Conservation (phyloP, 2,888 invertebrate species). For the Nymphalis c-album region DNA sequence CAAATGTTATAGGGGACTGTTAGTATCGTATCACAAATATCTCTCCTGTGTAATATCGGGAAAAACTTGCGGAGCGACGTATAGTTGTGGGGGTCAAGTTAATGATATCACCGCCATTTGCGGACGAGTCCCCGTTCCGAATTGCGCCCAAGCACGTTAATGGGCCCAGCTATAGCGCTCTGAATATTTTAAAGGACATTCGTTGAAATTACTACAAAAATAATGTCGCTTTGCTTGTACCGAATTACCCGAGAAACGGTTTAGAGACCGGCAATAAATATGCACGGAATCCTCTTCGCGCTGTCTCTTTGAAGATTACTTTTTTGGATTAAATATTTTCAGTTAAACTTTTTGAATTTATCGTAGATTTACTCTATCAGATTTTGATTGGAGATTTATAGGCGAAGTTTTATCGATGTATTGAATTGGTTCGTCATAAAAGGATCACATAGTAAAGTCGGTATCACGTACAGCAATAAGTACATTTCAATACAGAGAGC, state of each 20-base stretch:
- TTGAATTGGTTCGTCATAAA: slow-evolving; percentile 54
- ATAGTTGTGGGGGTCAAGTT: slow-evolving; percentile 79
- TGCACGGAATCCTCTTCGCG: slow-evolving; percentile 74
- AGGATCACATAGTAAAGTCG: slow-evolving; percentile 53
- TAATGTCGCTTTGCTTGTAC: slow-evolving; percentile 79
- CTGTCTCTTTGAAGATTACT: slow-evolving; percentile 74
- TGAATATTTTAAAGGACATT: slow-evolving; percentile 82
- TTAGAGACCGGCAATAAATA: slow-evolving; percentile 77
- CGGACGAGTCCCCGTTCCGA: slow-evolving; percentile 72
- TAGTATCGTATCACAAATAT: slow-evolving; percentile 57
- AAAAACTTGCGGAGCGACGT: slow-evolving; percentile 73
- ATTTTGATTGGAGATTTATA: background rate
- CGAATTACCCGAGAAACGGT: slow-evolving; percentile 79
- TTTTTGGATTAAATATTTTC: slow-evolving; percentile 70
- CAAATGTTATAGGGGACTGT: slow-evolving; percentile 52
- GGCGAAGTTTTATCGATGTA: slow-evolving; percentile 14
- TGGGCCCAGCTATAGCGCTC: slow-evolving; percentile 76
- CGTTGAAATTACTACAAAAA: slow-evolving; percentile 80
- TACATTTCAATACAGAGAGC: slow-evolving; percentile 60
- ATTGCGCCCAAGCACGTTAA: slow-evolving; percentile 79
- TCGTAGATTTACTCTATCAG: slow-evolving; percentile 26
- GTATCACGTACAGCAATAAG: slow-evolving; percentile 59
- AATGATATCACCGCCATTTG: slow-evolving; percentile 81
- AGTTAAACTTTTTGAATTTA: slow-evolving; percentile 44
- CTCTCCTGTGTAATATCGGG: slow-evolving; percentile 74